phyloP scores from a whole-genome alignment of 2,113 vertebrate genomes.

The Parotia lawesii region DNA sequence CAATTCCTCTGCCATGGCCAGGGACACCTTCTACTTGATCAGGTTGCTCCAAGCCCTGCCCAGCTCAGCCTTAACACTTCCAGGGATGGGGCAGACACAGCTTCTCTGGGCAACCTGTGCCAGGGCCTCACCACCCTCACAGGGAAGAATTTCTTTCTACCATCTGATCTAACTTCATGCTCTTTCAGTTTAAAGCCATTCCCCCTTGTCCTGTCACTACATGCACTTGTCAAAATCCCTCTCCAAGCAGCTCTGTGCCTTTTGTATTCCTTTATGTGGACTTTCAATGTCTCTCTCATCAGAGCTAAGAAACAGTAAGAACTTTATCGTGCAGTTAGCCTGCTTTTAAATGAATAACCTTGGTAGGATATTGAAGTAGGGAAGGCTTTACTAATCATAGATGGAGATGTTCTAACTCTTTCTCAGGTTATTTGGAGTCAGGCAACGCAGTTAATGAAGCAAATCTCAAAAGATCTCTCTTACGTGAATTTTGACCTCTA shows the following conservation, averaged over 20 bases:
- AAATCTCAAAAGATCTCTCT: not conserved
- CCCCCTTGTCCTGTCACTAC: not conserved
- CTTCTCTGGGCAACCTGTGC: not conserved
- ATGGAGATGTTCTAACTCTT: not conserved
- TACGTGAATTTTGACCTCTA: not conserved
- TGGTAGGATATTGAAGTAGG: not conserved
- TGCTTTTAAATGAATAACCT: not conserved
- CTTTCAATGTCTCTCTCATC: not conserved
- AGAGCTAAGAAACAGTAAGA: not conserved
- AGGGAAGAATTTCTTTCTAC: not conserved
- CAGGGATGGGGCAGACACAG: not conserved
- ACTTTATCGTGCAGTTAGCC: not conserved
- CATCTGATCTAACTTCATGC: not conserved
- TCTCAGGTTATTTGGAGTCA: not conserved
- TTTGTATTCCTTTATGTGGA: not conserved
- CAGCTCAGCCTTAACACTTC: not conserved
- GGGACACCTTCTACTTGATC: not conserved
- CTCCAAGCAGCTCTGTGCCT: not conserved
- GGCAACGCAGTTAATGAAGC: not conserved
- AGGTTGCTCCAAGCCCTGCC: not conserved
- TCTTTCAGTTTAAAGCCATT: not conserved
- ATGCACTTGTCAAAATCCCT: not conserved
- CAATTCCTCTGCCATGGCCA: not conserved
- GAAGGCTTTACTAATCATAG: not conserved
- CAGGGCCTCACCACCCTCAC: not conserved